Conservation (phyloP, 2,113 vertebrate species). For the Tetrao urogallus region DNA sequence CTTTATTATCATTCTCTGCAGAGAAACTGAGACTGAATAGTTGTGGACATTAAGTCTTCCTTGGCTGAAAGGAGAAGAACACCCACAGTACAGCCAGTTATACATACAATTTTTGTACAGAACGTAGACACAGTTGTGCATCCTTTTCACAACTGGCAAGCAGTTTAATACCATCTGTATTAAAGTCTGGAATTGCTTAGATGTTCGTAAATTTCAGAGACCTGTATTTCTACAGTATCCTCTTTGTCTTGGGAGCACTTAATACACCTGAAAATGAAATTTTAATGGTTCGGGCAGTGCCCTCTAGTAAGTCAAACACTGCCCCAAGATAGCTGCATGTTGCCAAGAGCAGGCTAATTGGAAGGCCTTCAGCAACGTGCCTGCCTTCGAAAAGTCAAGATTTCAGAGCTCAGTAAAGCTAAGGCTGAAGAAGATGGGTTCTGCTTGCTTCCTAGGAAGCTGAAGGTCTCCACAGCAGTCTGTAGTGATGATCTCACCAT, state of each 20-base stretch:
- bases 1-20: not conserved
- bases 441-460: not conserved
- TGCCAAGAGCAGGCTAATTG: not conserved
- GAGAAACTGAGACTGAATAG: not conserved
- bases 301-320: not conserved
- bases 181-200: not conserved
- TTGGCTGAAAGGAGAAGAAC: not conserved
- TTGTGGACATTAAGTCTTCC: not conserved
- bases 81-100: not conserved
- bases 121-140: not conserved
- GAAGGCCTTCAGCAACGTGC: not conserved
- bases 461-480: not conserved
- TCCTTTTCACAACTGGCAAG: not conserved
- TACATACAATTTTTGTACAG: not conserved
- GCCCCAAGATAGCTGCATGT: not conserved
- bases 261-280: not conserved
- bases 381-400: not conserved
- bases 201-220: not conserved
- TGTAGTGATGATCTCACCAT: not conserved
- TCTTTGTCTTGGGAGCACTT: not conserved
- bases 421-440: not conserved
- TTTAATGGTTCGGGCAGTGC: not conserved
- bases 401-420: not conserved
- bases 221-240: not conserved
- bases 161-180: not conserved